These are phyloP conservation scores for Ctena decussata DNA, from an alignment of 2,888 invertebrate genomes.

Conservation along the genomic window DNA sequence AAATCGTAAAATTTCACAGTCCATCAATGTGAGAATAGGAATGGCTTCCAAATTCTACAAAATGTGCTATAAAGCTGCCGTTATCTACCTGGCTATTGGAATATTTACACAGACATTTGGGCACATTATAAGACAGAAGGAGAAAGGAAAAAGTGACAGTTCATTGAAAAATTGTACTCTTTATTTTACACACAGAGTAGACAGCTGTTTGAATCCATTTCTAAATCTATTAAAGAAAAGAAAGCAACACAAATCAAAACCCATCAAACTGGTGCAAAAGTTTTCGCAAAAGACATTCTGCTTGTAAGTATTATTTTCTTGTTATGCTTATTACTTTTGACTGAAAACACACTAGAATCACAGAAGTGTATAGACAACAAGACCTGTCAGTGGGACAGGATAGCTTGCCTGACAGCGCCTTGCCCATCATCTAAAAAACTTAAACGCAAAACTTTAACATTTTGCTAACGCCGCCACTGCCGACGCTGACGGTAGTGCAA, in stretches of 20 bases:
- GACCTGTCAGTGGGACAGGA: no score
- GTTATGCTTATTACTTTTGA: neutral
- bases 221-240: neutral
- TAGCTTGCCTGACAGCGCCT: no score
- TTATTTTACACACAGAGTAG: neutral
- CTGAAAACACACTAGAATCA: no score
- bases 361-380: no score
- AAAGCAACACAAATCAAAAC: neutral
- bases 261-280: neutral
- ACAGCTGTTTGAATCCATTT: conserved; percentile 2
- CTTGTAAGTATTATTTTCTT: conserved; percentile 1
- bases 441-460: no score
- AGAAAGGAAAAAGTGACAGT: neutral
- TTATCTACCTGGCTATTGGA: neutral
- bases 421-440: no score
- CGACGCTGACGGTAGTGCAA: no score
- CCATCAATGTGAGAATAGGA: no score
- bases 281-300: neutral
- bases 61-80: neutral
- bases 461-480: no score
- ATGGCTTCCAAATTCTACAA: neutral
- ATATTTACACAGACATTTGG: neutral
- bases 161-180: neutral
- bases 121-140: neutral
- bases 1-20: no score